Conservation (phyloP, 2,888 invertebrate species). For the Deroplatys truncata region DNA sequence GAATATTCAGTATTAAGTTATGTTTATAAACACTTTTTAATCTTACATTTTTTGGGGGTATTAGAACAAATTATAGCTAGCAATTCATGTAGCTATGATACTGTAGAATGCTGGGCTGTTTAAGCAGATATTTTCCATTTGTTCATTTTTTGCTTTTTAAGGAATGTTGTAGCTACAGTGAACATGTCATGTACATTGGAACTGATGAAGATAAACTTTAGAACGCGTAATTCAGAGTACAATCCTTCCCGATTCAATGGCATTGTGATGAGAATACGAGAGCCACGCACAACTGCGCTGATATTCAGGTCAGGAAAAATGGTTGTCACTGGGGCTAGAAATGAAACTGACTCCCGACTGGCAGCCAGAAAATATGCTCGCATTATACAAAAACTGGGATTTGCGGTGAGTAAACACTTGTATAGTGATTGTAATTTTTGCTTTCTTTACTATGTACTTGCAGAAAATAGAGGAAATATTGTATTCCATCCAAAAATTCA, state of each 20-base stretch:
- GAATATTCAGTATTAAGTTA: too few species aligned
- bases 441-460: too few species aligned
- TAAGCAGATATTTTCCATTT: neutral
- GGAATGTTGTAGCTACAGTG: constrained; percentile 79
- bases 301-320: constrained; percentile 79
- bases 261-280: constrained; percentile 76
- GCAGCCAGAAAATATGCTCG: constrained; percentile 77
- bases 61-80: neutral
- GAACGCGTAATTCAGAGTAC: constrained; percentile 78
- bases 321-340: constrained; percentile 75
- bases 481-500: too few species aligned
- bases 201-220: constrained; percentile 68
- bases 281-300: constrained; percentile 70
- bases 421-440: neutral
- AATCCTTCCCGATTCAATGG: constrained; percentile 79
- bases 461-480: too few species aligned
- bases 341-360: constrained; percentile 70
- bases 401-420: constrained; percentile 54
- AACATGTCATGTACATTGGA: constrained; percentile 68
- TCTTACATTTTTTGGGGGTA: neutral
- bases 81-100: neutral
- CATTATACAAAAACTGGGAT: constrained; percentile 77
- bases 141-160: constrained; percentile 38
- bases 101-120: neutral
- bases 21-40: too few species aligned